A percentile compares a stretch with the other conserved stretches of the same genome.
Conservation (phyloP, 2,797 vertebrate genomes). For the Centroberyx gerrardi region DNA sequence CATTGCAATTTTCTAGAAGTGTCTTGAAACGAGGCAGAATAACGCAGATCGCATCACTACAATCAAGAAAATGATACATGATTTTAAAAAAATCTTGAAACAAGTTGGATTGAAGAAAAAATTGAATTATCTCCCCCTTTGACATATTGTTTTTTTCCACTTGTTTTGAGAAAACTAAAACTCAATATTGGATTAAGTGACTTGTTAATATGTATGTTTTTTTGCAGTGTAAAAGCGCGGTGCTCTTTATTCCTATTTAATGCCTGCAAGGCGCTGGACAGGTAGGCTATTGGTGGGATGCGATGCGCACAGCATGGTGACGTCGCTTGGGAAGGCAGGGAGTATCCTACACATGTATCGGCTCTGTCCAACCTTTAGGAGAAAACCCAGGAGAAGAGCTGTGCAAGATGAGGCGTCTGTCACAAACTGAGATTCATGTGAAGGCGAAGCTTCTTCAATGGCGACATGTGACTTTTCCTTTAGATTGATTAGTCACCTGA, state of each 20-base stretch:
- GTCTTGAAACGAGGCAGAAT: too few species aligned
- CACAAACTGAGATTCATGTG: not conserved
- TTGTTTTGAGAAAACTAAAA: not conserved
- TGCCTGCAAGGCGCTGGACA: slow-evolving; percentile 10
- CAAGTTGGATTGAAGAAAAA: too few species aligned
- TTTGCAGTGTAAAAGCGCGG: not conserved
- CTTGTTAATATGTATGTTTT: not conserved
- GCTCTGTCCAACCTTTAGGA: slow-evolving; percentile 29
- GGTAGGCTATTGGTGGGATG: slow-evolving; percentile 36
- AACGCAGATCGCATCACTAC: too few species aligned
- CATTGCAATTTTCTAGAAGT: too few species aligned
- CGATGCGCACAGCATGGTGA: slow-evolving; percentile 48
- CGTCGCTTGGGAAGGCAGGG: slow-evolving; percentile 46
- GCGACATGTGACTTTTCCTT: slow-evolving; percentile 47
- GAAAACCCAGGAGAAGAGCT: not conserved
- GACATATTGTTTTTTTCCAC: not conserved
- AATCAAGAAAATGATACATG: too few species aligned
- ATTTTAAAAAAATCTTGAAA: too few species aligned
- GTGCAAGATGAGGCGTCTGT: not conserved
- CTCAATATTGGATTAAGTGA: not conserved
- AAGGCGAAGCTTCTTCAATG: not conserved
- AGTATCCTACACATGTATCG: slow-evolving; percentile 14
- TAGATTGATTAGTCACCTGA: not conserved
- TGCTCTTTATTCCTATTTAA: not conserved
- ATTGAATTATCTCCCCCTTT: too few species aligned